These are phyloP conservation scores for Oscheius sp. DNA, from an alignment of 2,888 invertebrate species.

Conservation along the genomic window DNA sequence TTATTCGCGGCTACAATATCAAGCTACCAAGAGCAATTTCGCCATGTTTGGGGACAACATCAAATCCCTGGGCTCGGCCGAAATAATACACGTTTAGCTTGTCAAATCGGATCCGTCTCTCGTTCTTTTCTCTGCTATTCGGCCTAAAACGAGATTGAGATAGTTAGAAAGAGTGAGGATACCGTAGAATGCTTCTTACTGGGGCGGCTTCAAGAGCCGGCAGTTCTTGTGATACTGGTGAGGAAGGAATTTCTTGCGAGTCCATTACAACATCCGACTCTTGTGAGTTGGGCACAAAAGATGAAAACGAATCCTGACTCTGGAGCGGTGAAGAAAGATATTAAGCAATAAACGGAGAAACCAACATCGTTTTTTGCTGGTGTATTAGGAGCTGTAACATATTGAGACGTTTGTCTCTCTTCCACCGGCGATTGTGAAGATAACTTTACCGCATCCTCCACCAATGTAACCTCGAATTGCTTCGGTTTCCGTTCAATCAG, in stretches of 20 bases:
- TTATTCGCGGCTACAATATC: neutral
- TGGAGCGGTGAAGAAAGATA: neutral
- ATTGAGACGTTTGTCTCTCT: neutral
- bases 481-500: neutral
- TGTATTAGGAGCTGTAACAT: slow-evolving; percentile 3
- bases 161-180: no score
- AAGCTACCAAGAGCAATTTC: slow-evolving; percentile 22
- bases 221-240: neutral
- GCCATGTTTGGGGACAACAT: slow-evolving; percentile 20
- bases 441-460: neutral
- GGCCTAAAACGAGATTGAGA: no score
- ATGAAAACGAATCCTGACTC: neutral
- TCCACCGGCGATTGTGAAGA: neutral
- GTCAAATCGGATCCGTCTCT: slow-evolving; percentile 1
- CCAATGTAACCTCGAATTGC: neutral
- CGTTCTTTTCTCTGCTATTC: neutral
- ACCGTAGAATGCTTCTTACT: no score
- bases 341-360: neutral
- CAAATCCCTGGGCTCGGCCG: slow-evolving; percentile 17
- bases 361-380: neutral
- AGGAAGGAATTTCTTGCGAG: neutral
- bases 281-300: neutral
- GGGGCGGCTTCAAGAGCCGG: no score
- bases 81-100: slow-evolving; percentile 21
- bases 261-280: neutral